Percentiles rank a stretch among this genome's conserved stretches.
These are phyloP conservation scores for Nycticorax nycticorax DNA, from an alignment of 2,113 vertebrate species.

Conservation along the genomic window DNA sequence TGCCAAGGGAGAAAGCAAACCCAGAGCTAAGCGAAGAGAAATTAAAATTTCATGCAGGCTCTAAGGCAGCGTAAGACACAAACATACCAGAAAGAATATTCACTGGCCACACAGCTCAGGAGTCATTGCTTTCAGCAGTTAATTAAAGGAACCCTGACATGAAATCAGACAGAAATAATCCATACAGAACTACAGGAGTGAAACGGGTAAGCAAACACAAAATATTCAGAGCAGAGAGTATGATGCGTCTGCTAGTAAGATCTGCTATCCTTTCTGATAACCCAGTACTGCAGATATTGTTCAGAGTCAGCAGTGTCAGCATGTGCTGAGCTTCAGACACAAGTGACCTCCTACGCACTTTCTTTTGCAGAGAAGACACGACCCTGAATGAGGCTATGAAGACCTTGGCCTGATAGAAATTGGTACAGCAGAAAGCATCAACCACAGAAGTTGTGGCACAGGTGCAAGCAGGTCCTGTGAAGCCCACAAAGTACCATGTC, in stretches of 20 bases:
- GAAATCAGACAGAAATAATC: not conserved
- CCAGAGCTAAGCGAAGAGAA: not conserved
- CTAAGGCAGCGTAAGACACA: not conserved
- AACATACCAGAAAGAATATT: not conserved
- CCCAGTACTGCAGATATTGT: not conserved
- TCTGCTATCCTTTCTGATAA: not conserved
- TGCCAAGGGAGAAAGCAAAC: not conserved
- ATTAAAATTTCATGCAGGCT: conserved; percentile 42
- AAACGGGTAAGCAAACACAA: not conserved
- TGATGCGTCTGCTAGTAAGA: not conserved
- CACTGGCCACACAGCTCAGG: not conserved
- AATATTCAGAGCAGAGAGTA: not conserved
- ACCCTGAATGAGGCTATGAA: not conserved
- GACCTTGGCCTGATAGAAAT: not conserved
- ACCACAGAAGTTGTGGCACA: accelerated
- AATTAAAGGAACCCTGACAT: conserved; percentile 2
- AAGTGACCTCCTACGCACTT: not conserved
- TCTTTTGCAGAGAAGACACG: not conserved
- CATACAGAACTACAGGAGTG: not conserved
- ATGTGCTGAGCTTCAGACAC: not conserved
- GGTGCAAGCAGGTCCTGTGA: not conserved
- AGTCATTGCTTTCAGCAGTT: not conserved
- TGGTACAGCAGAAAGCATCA: not conserved
- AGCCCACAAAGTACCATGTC: not conserved
- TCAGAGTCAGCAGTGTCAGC: not conserved